These are phyloP conservation scores for Genyomyrus donnyi DNA, from an alignment of 2,113 vertebrate genomes.

Conservation along the genomic window DNA sequence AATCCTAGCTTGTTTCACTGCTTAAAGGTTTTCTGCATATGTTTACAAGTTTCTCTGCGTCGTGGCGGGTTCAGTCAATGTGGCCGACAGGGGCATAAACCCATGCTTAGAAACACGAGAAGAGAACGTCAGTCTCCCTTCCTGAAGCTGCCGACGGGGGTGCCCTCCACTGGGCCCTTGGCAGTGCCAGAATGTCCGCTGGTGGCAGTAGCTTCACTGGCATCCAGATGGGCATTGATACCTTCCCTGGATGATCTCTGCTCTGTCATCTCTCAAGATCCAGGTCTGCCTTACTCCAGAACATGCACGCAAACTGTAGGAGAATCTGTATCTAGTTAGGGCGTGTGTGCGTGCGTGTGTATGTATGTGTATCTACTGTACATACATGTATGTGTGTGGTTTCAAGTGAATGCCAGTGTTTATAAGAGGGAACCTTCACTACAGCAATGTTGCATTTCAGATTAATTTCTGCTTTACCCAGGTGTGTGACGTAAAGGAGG, in stretches of 20 bases:
- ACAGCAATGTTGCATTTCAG: not conserved
- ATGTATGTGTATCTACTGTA: conserved; percentile 27
- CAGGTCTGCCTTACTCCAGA: conserved; percentile 53
- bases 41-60: conserved; percentile 10
- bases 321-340: not conserved
- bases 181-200: not conserved
- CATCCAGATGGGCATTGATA: conserved; percentile 28
- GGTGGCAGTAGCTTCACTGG: not conserved
- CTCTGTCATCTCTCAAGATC: conserved; percentile 40
- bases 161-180: no score
- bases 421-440: conserved; percentile 10
- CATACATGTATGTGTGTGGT: conserved; percentile 25
- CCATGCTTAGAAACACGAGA: not conserved
- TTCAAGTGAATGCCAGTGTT: conserved; percentile 12
- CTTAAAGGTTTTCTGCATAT: not conserved
- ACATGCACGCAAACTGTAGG: conserved; percentile 19
- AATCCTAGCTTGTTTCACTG: no score
- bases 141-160: not conserved
- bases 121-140: not conserved
- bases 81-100: not conserved
- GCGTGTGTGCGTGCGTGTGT: conserved; percentile 21
- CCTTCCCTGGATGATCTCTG: conserved; percentile 32
- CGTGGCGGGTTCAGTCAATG: not conserved
- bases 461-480: not conserved
- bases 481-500: not conserved